Evolutionary conservation across 1,140 invertebrate genomes (phyloP).

Genomic region (Paralvinella palmiformis): DNA sequence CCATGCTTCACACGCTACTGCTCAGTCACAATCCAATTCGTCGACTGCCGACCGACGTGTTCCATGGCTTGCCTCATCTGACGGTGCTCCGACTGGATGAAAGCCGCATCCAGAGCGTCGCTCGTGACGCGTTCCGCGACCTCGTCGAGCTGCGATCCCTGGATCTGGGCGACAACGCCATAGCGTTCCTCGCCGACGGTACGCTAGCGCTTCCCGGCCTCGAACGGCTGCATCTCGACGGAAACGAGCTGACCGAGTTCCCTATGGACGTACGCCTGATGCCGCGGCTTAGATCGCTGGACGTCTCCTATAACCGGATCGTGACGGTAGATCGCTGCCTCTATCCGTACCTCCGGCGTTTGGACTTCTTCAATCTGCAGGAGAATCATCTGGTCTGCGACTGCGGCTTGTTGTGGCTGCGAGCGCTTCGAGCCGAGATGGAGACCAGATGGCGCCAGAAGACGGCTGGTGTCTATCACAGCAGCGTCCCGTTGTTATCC

Average conservation of each 20-base stretch:
- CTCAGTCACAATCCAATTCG: slow-evolving; percentile 17
- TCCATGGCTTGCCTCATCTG: slow-evolving; percentile 13
- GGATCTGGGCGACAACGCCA: slow-evolving; percentile 16
- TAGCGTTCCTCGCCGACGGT: slow-evolving; percentile 5
- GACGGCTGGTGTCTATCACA: neutral
- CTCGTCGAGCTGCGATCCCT: slow-evolving; percentile 5
- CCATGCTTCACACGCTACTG: slow-evolving; percentile 12
- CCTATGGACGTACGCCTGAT: slow-evolving; percentile 10
- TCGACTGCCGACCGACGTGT: slow-evolving; percentile 12
- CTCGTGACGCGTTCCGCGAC: slow-evolving; percentile 14
- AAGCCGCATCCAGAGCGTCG: slow-evolving; percentile 10
- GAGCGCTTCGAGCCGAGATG: neutral
- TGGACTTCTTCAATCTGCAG: slow-evolving; percentile 14
- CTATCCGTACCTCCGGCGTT: slow-evolving; percentile 2
- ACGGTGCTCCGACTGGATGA: slow-evolving; percentile 16
- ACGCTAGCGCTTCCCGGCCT: slow-evolving; percentile 9
- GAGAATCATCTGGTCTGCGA: slow-evolving; percentile 20
- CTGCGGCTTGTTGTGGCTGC: slow-evolving; percentile 20
- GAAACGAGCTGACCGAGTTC: slow-evolving; percentile 6
- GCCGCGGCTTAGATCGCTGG: slow-evolving; percentile 9
- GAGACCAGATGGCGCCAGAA: slow-evolving; percentile 11
- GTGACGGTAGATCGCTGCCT: slow-evolving; percentile 13
- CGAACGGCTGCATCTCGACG: slow-evolving; percentile 13
- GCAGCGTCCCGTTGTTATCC: slow-evolving; percentile 12
- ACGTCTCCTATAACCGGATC: slow-evolving; percentile 21